A percentile compares a stretch with the other conserved stretches of the same genome.
Evolutionary conservation across 2,888 invertebrate genomes (phyloP).

Genomic region (Bhutanitis thaidina): DNA sequence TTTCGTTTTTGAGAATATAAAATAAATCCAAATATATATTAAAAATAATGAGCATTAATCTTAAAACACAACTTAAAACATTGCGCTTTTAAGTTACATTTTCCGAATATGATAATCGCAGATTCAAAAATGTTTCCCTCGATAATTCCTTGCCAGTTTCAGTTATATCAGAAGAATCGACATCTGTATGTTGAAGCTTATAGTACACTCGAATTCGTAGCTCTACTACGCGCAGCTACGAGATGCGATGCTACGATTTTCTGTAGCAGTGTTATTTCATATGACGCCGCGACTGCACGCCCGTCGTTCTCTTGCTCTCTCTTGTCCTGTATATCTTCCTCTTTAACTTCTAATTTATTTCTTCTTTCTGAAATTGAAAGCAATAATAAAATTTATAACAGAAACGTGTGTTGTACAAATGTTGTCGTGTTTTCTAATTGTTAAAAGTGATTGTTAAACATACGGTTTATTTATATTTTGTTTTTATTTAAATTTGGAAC

Average conservation of each 20-base stretch:
- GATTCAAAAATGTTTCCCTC: conserved; percentile 10
- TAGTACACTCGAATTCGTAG: conserved; percentile 19
- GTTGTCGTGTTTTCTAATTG: conserved; percentile 13
- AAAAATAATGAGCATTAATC: too few relatives aligned
- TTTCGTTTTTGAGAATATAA: too few relatives aligned
- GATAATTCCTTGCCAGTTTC: conserved; percentile 2
- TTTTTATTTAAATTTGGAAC: conserved; percentile 15
- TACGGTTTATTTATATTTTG: conserved; percentile 5
- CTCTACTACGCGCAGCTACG: conserved; percentile 22
- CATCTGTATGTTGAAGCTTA: conserved; percentile 12
- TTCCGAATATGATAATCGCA: too few relatives aligned
- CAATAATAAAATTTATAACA: conserved; percentile 13
- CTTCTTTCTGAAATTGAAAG: conserved; percentile 14
- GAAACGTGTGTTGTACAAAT: conserved; percentile 13
- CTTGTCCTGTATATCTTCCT: conserved; percentile 17
- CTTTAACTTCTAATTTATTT: conserved; percentile 19
- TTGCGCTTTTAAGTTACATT: too few relatives aligned
- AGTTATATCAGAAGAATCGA: conserved; percentile 10
- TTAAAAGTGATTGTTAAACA: conserved; percentile 8
- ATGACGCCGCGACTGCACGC: conserved; percentile 21
- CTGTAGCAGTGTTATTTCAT: conserved; percentile 21
- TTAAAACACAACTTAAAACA: too few relatives aligned
- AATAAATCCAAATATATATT: too few relatives aligned
- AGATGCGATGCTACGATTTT: conserved; percentile 20
- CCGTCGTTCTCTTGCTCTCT: conserved; percentile 20